These are phyloP conservation scores for Branchinecta lindahli DNA, from an alignment of 1,140 invertebrate genomes.

Conservation along the genomic window DNA sequence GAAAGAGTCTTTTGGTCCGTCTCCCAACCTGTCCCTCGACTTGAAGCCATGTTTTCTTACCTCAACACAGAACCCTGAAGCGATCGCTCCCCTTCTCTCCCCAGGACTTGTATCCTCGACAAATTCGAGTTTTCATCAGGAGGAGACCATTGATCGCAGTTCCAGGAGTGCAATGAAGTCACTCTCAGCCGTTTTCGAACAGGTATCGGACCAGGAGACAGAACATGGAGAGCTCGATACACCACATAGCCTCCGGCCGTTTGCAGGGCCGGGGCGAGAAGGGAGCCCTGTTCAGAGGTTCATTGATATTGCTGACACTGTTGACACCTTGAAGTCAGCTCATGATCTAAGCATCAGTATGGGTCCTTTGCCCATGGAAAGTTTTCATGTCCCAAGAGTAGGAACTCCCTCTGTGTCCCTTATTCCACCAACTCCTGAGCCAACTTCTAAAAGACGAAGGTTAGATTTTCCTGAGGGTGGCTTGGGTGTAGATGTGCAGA, in stretches of 20 bases:
- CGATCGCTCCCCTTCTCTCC: not conserved
- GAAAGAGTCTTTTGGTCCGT: not conserved
- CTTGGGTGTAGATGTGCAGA: not conserved
- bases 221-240: not conserved
- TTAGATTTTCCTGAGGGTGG: not conserved
- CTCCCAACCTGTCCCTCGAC: not conserved
- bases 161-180: not conserved
- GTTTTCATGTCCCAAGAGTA: conserved; percentile 3
- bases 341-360: not conserved
- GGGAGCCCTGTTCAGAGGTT: conserved; percentile 6
- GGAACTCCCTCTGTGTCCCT: not conserved
- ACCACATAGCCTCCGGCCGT: not conserved
- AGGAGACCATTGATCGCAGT: too few species aligned
- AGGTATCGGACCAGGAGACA: not conserved
- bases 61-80: not conserved
- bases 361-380: not conserved
- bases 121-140: not conserved
- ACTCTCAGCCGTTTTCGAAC: not conserved
- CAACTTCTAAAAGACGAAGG: not conserved
- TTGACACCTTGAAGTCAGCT: not conserved
- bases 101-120: not conserved
- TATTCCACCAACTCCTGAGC: not conserved
- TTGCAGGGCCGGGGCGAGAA: not conserved
- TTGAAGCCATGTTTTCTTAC: conserved; percentile 8
- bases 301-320: not conserved